These are phyloP conservation scores for Brachirus orientalis DNA, from an alignment of 2,113 vertebrate species.

Conservation along the genomic window DNA sequence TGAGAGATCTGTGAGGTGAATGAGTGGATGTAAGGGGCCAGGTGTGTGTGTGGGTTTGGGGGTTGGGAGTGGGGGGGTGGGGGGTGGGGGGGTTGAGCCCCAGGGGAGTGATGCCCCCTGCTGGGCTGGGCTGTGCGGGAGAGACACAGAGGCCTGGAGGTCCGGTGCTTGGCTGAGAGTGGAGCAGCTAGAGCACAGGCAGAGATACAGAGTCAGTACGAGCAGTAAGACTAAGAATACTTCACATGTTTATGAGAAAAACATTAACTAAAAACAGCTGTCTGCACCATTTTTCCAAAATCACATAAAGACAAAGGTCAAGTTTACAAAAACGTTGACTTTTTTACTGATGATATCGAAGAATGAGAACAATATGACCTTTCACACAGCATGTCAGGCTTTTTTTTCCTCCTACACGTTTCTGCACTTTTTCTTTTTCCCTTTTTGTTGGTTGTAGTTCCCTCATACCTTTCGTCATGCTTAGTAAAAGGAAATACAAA, in stretches of 20 bases:
- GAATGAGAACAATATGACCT: slow-evolving; percentile 15
- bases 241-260: slow-evolving; percentile 11
- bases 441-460: neutral
- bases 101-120: slow-evolving; percentile 63
- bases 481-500: slow-evolving; percentile 76
- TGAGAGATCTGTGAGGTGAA: slow-evolving; percentile 45
- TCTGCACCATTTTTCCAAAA: slow-evolving; percentile 83
- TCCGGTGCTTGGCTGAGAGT: slow-evolving; percentile 72
- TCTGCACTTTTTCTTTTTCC: neutral
- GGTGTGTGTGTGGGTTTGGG: slow-evolving; percentile 54
- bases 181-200: slow-evolving; percentile 78
- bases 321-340: neutral
- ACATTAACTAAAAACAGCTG: slow-evolving; percentile 19
- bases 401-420: slow-evolving; percentile 22
- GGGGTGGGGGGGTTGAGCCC: slow-evolving; percentile 69
- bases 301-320: slow-evolving; percentile 81
- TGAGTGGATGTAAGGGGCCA: slow-evolving; percentile 59
- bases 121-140: slow-evolving; percentile 72
- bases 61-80: too few relatives aligned
- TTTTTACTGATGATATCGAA: slow-evolving; percentile 2
- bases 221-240: slow-evolving; percentile 49
- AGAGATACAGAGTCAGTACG: slow-evolving; percentile 77
- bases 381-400: slow-evolving; percentile 20
- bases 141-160: slow-evolving; percentile 69
- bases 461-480: slow-evolving; percentile 46